Percentiles rank a stretch among this genome's conserved stretches.
These are phyloP conservation scores for Aspidapion aeneum DNA, from an alignment of 2,888 invertebrate genomes.

Conservation along the genomic window DNA sequence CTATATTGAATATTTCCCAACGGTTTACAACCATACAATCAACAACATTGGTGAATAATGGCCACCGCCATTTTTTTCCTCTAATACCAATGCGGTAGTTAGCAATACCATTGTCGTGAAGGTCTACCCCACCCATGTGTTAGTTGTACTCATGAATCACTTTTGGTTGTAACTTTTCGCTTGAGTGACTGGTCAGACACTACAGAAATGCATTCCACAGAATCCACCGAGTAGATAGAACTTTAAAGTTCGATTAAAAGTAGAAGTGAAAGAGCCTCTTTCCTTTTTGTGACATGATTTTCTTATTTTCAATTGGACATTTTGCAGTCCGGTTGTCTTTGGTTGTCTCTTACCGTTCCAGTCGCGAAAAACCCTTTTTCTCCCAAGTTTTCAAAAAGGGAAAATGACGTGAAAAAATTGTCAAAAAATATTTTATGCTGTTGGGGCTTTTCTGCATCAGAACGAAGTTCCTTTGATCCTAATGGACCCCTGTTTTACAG, in stretches of 20 bases:
- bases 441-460: neutral
- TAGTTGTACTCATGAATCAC: conserved; percentile 10
- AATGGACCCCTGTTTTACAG: neutral
- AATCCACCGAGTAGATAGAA: too few relatives aligned
- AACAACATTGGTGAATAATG: neutral
- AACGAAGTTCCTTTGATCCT: neutral
- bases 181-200: too few relatives aligned
- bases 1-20: conserved; percentile 2
- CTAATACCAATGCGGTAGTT: conserved; percentile 5
- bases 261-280: too few relatives aligned
- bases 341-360: conserved; percentile 10
- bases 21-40: neutral
- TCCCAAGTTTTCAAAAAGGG: conserved; percentile 2
- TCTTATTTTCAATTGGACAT: conserved; percentile 8
- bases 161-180: conserved; percentile 5
- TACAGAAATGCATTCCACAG: too few relatives aligned
- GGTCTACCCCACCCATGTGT: conserved; percentile 10
- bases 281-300: conserved; percentile 5
- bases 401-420: conserved; percentile 7
- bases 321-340: conserved; percentile 5
- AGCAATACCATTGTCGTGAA: conserved; percentile 3
- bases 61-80: conserved; percentile 1
- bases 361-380: conserved; percentile 10
- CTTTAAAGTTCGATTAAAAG: too few relatives aligned
- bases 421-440: conserved; percentile 12